Percentiles rank a stretch among this genome's conserved stretches.
These are phyloP conservation scores for Neopipo cinnamomea DNA, from an alignment of 2,113 vertebrate genomes.

Conservation along the genomic window DNA sequence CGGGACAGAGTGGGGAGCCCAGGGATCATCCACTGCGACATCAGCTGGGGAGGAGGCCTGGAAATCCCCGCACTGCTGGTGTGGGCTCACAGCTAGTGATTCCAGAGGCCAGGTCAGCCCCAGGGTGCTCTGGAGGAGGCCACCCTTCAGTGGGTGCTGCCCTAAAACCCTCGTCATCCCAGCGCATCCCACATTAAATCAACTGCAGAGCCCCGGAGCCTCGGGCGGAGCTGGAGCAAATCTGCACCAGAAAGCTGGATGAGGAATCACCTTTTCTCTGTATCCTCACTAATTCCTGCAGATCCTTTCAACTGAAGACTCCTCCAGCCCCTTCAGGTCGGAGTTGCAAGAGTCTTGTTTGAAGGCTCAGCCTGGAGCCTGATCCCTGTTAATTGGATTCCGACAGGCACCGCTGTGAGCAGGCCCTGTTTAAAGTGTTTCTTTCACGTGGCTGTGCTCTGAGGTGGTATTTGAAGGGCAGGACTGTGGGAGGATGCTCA, in stretches of 20 bases:
- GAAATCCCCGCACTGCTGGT: not conserved
- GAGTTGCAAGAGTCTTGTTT: not conserved
- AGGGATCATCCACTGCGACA: not conserved
- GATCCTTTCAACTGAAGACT: slow-evolving; percentile 41
- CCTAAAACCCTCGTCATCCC: not conserved
- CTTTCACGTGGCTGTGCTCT: not conserved
- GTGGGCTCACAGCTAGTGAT: not conserved
- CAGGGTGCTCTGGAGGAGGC: not conserved
- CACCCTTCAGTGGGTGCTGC: not conserved
- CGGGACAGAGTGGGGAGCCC: not conserved
- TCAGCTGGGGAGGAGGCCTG: not conserved
- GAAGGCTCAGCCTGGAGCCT: not conserved
- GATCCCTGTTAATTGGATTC: slow-evolving; percentile 31
- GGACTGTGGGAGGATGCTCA: not conserved
- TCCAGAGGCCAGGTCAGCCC: not conserved
- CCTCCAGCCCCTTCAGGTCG: not conserved
- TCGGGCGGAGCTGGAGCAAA: not conserved
- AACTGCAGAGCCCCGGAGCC: not conserved
- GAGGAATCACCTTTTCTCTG: slow-evolving; percentile 40
- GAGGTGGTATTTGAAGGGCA: not conserved
- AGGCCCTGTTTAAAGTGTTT: not conserved
- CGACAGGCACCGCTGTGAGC: not conserved
- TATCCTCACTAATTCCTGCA: slow-evolving; percentile 16
- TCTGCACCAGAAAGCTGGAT: slow-evolving; percentile 17
- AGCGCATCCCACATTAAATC: not conserved